A percentile compares a stretch with the other conserved stretches of the same genome.
Conservation (phyloP, 2,888 invertebrate species). For the Heterodera filipjevi region DNA sequence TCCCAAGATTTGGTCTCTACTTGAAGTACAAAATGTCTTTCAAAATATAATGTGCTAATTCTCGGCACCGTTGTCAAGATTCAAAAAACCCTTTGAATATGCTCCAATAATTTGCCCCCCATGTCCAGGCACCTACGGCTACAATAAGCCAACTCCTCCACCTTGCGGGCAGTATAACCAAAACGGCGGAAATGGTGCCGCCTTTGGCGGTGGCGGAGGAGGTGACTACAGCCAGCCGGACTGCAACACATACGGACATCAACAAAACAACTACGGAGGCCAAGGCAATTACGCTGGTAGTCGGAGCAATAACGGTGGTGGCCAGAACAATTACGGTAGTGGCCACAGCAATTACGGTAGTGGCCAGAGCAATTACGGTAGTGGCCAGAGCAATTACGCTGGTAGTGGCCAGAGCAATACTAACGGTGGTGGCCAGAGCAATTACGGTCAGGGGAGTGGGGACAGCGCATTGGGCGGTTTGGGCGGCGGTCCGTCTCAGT, state of each 20-base stretch:
- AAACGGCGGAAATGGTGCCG: conserved; percentile 6
- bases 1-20: no score
- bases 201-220: conserved; percentile 1
- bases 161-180: conserved; percentile 7
- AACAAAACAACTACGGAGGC: no score
- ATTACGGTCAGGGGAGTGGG: neutral
- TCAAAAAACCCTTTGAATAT: neutral
- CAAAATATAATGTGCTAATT: no score
- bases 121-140: conserved; percentile 13
- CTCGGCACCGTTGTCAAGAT: no score
- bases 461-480: neutral
- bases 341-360: neutral
- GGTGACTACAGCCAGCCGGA: neutral
- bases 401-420: no score
- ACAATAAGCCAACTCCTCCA: neutral
- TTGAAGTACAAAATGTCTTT: no score
- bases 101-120: neutral
- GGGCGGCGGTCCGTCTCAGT: neutral
- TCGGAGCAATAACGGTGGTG: no score
- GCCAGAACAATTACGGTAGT: neutral
- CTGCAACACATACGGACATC: neutral
- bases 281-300: no score
- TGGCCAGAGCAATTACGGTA: neutral
- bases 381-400: no score
- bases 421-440: neutral